phyloP scores from a whole-genome alignment of 37 sponge, comb jelly and placozoan species.

The Corticium candelabrum region DNA sequence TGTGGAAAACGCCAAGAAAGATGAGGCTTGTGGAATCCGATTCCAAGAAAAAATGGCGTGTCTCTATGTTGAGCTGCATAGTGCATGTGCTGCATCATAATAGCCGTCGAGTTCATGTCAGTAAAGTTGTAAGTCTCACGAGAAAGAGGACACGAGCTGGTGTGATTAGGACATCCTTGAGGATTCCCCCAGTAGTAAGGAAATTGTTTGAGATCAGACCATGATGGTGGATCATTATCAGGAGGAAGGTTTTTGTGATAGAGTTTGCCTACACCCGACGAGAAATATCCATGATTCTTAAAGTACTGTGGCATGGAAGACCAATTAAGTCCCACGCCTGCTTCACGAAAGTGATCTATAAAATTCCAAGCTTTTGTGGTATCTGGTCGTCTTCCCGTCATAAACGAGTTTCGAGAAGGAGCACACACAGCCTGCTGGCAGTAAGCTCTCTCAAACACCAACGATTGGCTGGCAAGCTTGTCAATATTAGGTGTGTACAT shows the following conservation, averaged over 20 bases:
- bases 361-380: constrained; percentile 24
- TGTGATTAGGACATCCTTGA: constrained; percentile 9
- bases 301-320: constrained; percentile 31
- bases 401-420: constrained; percentile 30
- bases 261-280: constrained; percentile 28
- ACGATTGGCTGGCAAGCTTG: constrained; percentile 26
- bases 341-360: constrained; percentile 5
- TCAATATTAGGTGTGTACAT: constrained; percentile 33
- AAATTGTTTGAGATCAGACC: constrained; percentile 14
- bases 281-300: constrained; percentile 17
- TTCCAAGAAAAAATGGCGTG: constrained; percentile 33
- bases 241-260: constrained; percentile 18
- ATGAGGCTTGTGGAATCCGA: constrained; percentile 46
- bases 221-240: constrained; percentile 24
- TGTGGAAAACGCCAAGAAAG: constrained; percentile 21
- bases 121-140: background rate
- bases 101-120: constrained; percentile 11
- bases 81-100: background rate
- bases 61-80: constrained; percentile 7
- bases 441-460: constrained; percentile 39
- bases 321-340: constrained; percentile 25
- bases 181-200: constrained; percentile 7
- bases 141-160: constrained; percentile 16
- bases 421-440: constrained; percentile 35
- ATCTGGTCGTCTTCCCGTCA: constrained; percentile 43